Evolutionary conservation across 2,888 invertebrate genomes (phyloP), one percentile per base, ranked within the genome.

Genomic region (Harpagoxenus sublaevis): DNA sequence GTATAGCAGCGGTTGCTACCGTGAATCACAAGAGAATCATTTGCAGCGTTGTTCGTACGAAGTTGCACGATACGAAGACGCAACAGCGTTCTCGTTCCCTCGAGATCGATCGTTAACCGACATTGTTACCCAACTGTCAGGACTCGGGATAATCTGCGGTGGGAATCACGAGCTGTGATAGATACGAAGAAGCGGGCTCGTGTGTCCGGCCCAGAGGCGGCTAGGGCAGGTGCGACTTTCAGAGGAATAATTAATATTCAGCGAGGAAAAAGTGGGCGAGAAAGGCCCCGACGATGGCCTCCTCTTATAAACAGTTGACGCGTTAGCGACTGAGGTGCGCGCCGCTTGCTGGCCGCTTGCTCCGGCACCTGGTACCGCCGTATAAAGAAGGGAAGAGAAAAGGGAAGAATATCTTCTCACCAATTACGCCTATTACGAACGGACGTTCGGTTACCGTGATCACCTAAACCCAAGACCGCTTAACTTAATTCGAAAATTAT

Each of bases 241-340:
- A 85, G 89, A 87, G 89, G 92, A 92, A 92, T 92, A 94, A 94
- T 94, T 94, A 94, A 94, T 94, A 94, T 94, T 92, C 92, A 92
- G 91, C 82, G 88, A 89, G 88, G 89, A 91, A 92, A 91, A 86
- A 89, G 90, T 87, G 84, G 87, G 86, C 84, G 87, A 87, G 86
- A 75, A 74, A 82, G 82, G 63, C 75, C 35, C 48, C 77, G 57
- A 70, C 85, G 78, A 86, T 85, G 88, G 85, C 75, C 85, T 87
- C 79, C 89, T 88, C 88, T 90, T 87, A 77, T 75, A 87, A 89
- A 89, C 91, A 91, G 90, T 92, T 92, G 92, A 88, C 92, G 88
- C 91, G 89, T 93, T 92, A 92, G 92, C 92, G 87, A 87, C 81
- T 75, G 63, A 78, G 86, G 75, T 39, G 71, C 86, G 62, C 86